Base-by-base conservation (phyloP, 2,888 invertebrate genomes). In the Chouioia cunea region DNA sequence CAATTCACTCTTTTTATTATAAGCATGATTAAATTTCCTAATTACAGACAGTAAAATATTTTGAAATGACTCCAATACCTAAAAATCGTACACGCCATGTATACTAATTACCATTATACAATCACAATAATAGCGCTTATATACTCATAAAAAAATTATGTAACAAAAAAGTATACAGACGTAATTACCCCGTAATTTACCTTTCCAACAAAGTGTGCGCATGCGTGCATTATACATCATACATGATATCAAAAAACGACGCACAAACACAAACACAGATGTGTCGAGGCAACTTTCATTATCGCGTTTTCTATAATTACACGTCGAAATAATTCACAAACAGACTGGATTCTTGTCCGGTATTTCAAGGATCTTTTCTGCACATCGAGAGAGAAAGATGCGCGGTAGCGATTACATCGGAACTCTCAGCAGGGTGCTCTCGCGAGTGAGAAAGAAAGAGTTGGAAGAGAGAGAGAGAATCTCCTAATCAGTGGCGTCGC, bases 261-360 rank as follows among this genome's bases (percentile, higher is more conserved):
- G 4, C 16, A 22, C 14, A 16, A 43, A 59, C 48, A 23, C 27
- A 2, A 27, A 14, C 20, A 36, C 18, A 53, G 23, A n/a, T n/a
- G n/a, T 18, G 48, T 4, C 48, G 20, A 14, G 52, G 52, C 20
- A 22, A 52, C 52, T 50, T 65, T 57, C 57, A 70, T 70, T 70
- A 71, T 66, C 66, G 63, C 63, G 66, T 64, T 64, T 66, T 66
- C 65, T 57, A 65, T 62, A 59, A 71, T 63, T 66, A 22, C 65
- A 23, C 57, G 57, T 57, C 62, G 27, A 52, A 64, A 44, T 56
- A 46, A 56, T 56, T 62, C 52, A 44, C 62, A 10, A 6, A 36
- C 36, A 36, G 8, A 56, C 54, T 62, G 50, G 16, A 56, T 53
- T 23, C 62, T 65, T 52, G 60, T n/a, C 54, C 52, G 56, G 62